Base-by-base conservation (phyloP, 2,113 vertebrate species). In the Eurystomus gularis region DNA sequence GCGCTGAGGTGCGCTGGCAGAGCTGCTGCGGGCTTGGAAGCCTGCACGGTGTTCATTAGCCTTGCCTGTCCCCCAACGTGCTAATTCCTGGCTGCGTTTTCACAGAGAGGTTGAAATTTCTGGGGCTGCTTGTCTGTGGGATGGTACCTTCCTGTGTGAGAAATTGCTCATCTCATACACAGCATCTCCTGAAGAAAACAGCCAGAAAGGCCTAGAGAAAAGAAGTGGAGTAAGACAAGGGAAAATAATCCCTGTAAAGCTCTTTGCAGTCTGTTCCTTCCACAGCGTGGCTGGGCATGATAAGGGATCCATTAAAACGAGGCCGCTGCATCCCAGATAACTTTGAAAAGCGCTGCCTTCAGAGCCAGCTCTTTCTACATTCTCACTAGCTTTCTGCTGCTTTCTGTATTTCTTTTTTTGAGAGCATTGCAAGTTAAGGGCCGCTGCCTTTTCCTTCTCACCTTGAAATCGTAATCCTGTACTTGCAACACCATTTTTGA, bases 241-340 rank as follows among this genome's bases (percentile, higher is more conserved):
- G 61, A 58, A 86, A 90, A 92, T 60, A 90, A 88, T 71, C 66
- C 44, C 9, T 68, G 19, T 60, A 77, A 64, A 88, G 49, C 39
- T 84, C 20, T 62, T 40, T 62, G 35, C 3, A 0, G 24, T 62
- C 19, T 82, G 39, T 87, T 93, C 52, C 70, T 89, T 89, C 78
- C 77, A 40, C 44, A 72, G 70, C 28, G 78, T 88, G 86, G 17
- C 54, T 48, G 72, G 42, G 35, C 21, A 29, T 0, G 21, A 86
- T 76, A 81, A 91, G 55, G 11, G 49, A 6, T 35, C 4, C 26
- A 18, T 70, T 78, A 42, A 73, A 95, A 78, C 24, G 33, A 57
- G 68, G 40, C 9, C 2, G 2, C 37, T 35, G 66, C 29, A 35
- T 49, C 33, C 33, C 82, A 65, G 75, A 29, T 58, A 78, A 31